Evolutionary conservation across 2,888 invertebrate genomes (phyloP).

Genomic region (Ellobium chinense): DNA sequence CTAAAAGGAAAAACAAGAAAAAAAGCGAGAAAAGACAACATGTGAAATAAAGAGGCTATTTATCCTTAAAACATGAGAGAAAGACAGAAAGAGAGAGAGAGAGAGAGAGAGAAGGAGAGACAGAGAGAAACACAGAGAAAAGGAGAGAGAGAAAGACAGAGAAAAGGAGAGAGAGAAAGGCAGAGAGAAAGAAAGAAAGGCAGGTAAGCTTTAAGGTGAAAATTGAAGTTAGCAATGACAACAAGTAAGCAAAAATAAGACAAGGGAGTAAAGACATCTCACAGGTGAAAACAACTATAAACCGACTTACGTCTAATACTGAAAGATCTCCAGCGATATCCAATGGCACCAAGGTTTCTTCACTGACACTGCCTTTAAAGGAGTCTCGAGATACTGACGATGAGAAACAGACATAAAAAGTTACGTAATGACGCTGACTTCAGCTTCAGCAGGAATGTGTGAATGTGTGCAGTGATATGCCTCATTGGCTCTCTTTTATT

Average conservation of each 20-base stretch:
- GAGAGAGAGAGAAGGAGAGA: constrained; percentile 3
- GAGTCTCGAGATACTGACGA: constrained; percentile 20
- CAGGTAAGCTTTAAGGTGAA: background rate
- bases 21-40: background rate
- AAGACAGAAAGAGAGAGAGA: constrained; percentile 7
- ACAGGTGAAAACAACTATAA: background rate
- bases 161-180: background rate
- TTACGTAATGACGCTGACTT: too few relatives aligned
- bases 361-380: constrained; percentile 48
- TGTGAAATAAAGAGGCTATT: constrained; percentile 5
- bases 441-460: too few relatives aligned
- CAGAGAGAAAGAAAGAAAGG: background rate
- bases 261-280: background rate
- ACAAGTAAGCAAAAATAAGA: background rate
- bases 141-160: background rate
- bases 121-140: constrained; percentile 12
- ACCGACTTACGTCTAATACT: constrained; percentile 39
- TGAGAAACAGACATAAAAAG: background rate
- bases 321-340: constrained; percentile 51
- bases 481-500: too few relatives aligned
- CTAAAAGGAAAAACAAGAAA: background rate
- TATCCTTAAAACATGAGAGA: constrained; percentile 13
- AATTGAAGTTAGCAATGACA: background rate
- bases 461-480: too few relatives aligned
- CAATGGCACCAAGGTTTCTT: constrained; percentile 51